Percentiles rank a stretch among this genome's conserved stretches.
phyloP scores from a whole-genome alignment of 2,888 invertebrate species.

The Agriopis leucophaearia region DNA sequence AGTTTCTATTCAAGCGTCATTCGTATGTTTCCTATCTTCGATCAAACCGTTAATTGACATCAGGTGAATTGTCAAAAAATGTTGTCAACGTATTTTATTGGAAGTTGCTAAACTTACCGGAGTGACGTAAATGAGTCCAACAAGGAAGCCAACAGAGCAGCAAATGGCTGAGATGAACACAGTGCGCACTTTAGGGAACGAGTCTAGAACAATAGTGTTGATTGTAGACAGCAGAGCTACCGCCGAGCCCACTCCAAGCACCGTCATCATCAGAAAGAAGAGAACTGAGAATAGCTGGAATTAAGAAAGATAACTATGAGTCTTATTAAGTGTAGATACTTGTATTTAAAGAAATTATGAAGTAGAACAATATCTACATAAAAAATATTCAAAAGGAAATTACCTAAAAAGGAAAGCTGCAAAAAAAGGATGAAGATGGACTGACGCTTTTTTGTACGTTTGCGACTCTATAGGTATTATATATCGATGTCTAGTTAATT shows the following conservation, averaged over 20 bases:
- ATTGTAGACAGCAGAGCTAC: slow-evolving; percentile 90
- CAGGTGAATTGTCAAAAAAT: too few species aligned
- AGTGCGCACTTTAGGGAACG: slow-evolving; percentile 87
- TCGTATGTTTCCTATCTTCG: too few species aligned
- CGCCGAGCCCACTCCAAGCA: slow-evolving; percentile 92
- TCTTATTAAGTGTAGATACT: not conserved
- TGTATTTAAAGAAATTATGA: too few species aligned
- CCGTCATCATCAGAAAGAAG: slow-evolving; percentile 94
- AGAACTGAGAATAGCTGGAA: slow-evolving; percentile 90
- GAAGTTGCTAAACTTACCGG: slow-evolving; percentile 84
- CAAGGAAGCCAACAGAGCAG: slow-evolving; percentile 85
- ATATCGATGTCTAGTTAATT: too few species aligned
- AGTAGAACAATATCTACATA: too few species aligned
- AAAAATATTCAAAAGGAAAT: too few species aligned
- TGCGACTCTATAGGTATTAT: too few species aligned
- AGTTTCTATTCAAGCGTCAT: too few species aligned
- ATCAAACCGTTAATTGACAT: too few species aligned
- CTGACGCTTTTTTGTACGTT: too few species aligned
- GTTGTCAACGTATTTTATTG: not conserved
- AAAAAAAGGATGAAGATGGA: too few species aligned
- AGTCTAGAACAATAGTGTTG: slow-evolving; percentile 89
- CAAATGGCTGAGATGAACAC: slow-evolving; percentile 87
- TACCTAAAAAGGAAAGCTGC: too few species aligned
- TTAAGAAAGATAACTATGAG: not conserved
- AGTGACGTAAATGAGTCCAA: slow-evolving; percentile 91